A percentile compares a stretch with the other conserved stretches of the same genome.
Evolutionary conservation across 2,113 vertebrate species (phyloP).

Genomic region (Garra rufa): DNA sequence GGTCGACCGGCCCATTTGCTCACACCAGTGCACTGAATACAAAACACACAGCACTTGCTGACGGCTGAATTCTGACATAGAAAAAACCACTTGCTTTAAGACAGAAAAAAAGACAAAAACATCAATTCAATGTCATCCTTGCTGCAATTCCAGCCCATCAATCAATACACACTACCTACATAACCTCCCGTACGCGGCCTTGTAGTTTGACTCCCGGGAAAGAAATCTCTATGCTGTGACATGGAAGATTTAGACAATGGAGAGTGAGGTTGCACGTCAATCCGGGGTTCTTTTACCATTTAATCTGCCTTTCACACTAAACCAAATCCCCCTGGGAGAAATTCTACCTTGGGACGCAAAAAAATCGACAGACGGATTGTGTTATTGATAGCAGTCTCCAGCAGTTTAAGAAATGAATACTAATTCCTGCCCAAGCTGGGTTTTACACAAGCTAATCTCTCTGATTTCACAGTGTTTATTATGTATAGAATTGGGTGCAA

Average conservation of each 20-base stretch:
- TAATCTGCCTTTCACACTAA: conserved; percentile 64
- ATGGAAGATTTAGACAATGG: conserved; percentile 55
- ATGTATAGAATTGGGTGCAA: conserved; percentile 56
- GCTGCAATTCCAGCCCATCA: neutral
- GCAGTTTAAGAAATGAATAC: conserved; percentile 71
- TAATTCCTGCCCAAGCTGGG: conserved; percentile 70
- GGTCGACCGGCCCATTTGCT: conserved; percentile 27
- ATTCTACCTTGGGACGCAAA: conserved; percentile 61
- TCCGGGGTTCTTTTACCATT: conserved; percentile 49
- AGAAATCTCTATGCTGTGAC: conserved; percentile 40
- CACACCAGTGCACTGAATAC: conserved; percentile 16
- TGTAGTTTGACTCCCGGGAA: conserved; percentile 24
- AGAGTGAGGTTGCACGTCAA: conserved; percentile 54
- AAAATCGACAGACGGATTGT: conserved; percentile 65
- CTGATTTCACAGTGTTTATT: conserved; percentile 67
- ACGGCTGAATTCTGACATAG: conserved; percentile 16
- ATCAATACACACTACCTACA: conserved; percentile 36
- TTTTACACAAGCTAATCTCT: conserved; percentile 74
- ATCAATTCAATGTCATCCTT: conserved; percentile 37
- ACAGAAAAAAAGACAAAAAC: conserved; percentile 4
- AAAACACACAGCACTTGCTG: conserved; percentile 12
- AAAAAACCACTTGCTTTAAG: conserved; percentile 29
- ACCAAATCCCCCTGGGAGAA: conserved; percentile 65
- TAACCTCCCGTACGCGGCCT: neutral
- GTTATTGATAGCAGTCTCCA: conserved; percentile 74